These are phyloP conservation scores for Drosophila koepferae DNA, from an alignment of 2,888 invertebrate species.

Conservation along the genomic window DNA sequence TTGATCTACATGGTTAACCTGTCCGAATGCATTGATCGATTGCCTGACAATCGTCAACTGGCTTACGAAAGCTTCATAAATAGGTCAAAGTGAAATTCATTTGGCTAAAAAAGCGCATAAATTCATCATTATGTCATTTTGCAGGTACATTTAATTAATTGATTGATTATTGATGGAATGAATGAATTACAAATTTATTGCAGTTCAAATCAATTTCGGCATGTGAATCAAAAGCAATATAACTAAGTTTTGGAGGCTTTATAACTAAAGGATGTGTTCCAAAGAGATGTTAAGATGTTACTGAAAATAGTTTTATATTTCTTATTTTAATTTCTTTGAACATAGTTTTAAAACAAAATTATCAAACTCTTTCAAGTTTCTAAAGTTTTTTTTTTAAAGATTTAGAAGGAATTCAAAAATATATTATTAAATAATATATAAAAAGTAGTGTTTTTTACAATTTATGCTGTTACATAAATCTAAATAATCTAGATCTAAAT, in stretches of 20 bases:
- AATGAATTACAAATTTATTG: background rate
- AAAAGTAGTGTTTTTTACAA: too few species aligned
- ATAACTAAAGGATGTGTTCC: background rate
- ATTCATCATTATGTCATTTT: conserved; percentile 5
- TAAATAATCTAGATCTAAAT: too few species aligned
- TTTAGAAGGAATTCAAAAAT: too few species aligned
- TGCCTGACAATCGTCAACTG: conserved; percentile 34
- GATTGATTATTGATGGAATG: background rate
- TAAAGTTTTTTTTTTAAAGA: too few species aligned
- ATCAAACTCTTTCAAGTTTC: too few species aligned
- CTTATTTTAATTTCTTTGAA: too few species aligned
- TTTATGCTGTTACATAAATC: too few species aligned
- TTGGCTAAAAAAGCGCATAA: conserved; percentile 6
- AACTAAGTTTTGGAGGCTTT: background rate
- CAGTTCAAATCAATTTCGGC: background rate
- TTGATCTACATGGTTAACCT: conserved; percentile 21
- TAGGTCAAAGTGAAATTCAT: conserved; percentile 26
- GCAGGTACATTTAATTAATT: background rate
- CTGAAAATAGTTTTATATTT: too few species aligned
- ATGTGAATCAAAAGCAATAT: background rate
- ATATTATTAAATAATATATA: too few species aligned
- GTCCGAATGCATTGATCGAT: conserved; percentile 66
- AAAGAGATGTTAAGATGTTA: too few species aligned
- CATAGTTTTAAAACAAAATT: too few species aligned
- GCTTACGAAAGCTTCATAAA: conserved; percentile 23